Conservation (phyloP, 2,797 vertebrate genomes). For the Malurus leucopterus region DNA sequence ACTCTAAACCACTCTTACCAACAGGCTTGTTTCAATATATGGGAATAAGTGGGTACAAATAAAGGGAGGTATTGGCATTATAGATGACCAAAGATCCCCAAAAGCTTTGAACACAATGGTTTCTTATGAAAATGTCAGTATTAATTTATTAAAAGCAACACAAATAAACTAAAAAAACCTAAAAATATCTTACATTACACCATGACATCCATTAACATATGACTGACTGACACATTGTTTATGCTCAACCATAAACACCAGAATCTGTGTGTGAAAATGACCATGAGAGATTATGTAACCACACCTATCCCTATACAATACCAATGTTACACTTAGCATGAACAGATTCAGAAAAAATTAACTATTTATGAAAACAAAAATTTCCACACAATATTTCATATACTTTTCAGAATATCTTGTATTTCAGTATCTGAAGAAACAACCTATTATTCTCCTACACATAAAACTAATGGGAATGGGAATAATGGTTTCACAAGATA, state of each 20-base stretch:
- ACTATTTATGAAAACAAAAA: neutral
- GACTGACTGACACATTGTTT: neutral
- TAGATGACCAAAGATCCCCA: neutral
- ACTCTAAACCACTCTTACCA: neutral
- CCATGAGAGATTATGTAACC: neutral
- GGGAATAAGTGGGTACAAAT: neutral
- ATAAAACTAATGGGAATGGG: neutral
- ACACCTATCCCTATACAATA: accelerated
- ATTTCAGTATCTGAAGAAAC: neutral
- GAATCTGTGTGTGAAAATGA: neutral
- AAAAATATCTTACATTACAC: neutral
- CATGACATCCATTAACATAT: neutral
- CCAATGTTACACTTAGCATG: neutral
- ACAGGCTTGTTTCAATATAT: neutral
- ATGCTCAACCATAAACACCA: neutral
- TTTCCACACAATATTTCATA: neutral
- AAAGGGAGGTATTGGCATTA: accelerated
- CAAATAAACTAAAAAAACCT: neutral
- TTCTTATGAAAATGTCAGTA: neutral
- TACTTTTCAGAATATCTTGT: neutral
- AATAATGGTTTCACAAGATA: neutral
- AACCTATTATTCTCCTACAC: neutral
- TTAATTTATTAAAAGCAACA: neutral
- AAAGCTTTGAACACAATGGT: neutral
- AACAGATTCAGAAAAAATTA: neutral